phyloP scores from a whole-genome alignment of 53 echinoderm and acorn worm species.

The Echinometra lucunter region DNA sequence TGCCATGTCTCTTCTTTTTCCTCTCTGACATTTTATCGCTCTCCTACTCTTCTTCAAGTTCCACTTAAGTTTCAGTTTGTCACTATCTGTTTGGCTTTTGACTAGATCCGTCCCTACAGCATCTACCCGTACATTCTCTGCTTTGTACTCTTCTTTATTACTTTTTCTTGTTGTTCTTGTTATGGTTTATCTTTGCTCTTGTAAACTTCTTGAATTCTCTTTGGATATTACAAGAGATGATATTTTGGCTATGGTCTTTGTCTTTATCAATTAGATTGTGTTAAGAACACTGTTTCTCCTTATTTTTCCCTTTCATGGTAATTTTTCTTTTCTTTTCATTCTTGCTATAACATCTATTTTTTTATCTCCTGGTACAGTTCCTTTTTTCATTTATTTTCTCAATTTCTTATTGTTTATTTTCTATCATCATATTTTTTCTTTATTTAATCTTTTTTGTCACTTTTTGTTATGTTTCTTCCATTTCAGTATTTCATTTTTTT shows the following conservation, averaged over 20 bases:
- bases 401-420: too few relatives aligned
- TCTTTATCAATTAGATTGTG: background rate
- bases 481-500: background rate
- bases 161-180: background rate
- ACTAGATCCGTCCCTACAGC: background rate
- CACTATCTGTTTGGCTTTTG: conserved; percentile 46
- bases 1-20: conserved; percentile 15
- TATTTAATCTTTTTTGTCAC: background rate
- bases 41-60: conserved; percentile 39
- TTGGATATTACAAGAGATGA: too few relatives aligned
- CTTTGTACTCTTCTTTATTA: background rate
- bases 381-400: background rate
- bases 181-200: background rate
- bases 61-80: conserved; percentile 53
- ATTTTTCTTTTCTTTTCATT: background rate
- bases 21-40: conserved; percentile 29
- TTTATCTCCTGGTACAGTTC: background rate
- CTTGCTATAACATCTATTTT: background rate
- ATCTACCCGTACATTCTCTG: background rate
- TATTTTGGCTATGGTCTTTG: background rate
- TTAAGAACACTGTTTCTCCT: background rate
- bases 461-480: background rate
- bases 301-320: background rate
- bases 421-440: background rate
- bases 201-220: background rate